Conservation (phyloP, 2,113 vertebrate genomes). For the Gobius niger region DNA sequence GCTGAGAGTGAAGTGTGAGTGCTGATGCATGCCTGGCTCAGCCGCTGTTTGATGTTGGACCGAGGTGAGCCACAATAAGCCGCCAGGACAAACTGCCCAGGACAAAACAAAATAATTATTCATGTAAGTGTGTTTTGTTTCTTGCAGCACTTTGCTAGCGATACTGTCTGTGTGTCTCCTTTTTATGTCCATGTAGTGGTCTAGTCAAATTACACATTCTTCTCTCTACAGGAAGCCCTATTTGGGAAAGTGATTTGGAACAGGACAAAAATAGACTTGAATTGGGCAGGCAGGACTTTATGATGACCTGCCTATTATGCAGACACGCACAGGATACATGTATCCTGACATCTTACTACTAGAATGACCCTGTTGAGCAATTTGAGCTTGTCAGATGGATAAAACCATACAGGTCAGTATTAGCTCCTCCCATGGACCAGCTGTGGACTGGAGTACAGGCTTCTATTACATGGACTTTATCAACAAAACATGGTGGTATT, state of each 20-base stretch:
- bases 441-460: too few relatives aligned
- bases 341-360: neutral
- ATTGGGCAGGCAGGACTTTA: neutral
- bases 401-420: neutral
- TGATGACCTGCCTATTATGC: neutral
- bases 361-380: neutral
- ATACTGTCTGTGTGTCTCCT: slow-evolving; percentile 21
- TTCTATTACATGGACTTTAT: too few relatives aligned
- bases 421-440: too few relatives aligned
- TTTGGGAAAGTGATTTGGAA: slow-evolving; percentile 68
- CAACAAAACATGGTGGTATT: too few relatives aligned
- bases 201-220: slow-evolving; percentile 63
- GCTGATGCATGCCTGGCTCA: slow-evolving; percentile 51
- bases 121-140: slow-evolving; percentile 34
- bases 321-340: neutral
- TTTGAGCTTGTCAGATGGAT: neutral
- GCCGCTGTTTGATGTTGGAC: slow-evolving; percentile 57
- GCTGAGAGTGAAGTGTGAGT: slow-evolving; percentile 41
- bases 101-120: slow-evolving; percentile 60
- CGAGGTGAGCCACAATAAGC: slow-evolving; percentile 37
- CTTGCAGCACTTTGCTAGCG: slow-evolving; percentile 13
- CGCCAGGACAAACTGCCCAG: slow-evolving; percentile 19
- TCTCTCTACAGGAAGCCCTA: slow-evolving; percentile 66
- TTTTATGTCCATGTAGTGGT: slow-evolving; percentile 33
- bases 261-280: slow-evolving; percentile 22